Base-by-base conservation (phyloP, 2,113 vertebrate species). In the Mesembrinibis cayennensis region DNA sequence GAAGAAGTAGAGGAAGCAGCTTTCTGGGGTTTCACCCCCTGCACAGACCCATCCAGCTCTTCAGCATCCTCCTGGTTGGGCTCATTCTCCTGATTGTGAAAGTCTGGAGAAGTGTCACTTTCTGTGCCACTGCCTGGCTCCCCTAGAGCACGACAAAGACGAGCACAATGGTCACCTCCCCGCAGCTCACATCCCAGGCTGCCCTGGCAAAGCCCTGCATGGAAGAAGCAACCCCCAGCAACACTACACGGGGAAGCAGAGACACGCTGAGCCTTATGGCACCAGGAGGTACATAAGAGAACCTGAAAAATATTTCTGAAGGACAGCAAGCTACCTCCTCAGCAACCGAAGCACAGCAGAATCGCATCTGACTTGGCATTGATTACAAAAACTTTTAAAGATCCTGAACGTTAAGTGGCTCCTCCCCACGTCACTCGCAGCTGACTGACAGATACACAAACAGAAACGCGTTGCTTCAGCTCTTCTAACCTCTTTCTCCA, bases 81-180 rank as follows among this genome's bases (percentile, higher is more conserved):
- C 90, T 99, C 99, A 13, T 99, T 99, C 94, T 99, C 99, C 97
- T 99, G 99, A 96, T 99, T 99, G 98, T 99, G 99, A 73, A 99
- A 99, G 93, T 99, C 99, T 47, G 99, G 99, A 49, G 99, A 99
- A 10, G 99, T 98, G 96, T 99, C 99, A 23, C 99, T 99, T 88
- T 99, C 99, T 0, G 99, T 99, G 78, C 99, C 99, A 27, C 99
- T 99, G 93, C 99, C 99, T 0, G 99, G 99, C 69, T 99, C 99
- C 58, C 99, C 99, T 99, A 93, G 15, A 71, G 56, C 32, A 3
- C 2, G 65, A 97, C 85, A 96, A 93, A 66, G 8, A 53, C 27
- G 23, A 52, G 34, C 71, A 26, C 73, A 36, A 20, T 3, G 56
- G 83, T 90, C 11, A 90, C 62, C 53, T 45, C 55, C 58, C 15